Percentiles rank a stretch among this genome's conserved stretches.
Conservation (phyloP, 2,113 vertebrate genomes). For the Symphodus melops region DNA sequence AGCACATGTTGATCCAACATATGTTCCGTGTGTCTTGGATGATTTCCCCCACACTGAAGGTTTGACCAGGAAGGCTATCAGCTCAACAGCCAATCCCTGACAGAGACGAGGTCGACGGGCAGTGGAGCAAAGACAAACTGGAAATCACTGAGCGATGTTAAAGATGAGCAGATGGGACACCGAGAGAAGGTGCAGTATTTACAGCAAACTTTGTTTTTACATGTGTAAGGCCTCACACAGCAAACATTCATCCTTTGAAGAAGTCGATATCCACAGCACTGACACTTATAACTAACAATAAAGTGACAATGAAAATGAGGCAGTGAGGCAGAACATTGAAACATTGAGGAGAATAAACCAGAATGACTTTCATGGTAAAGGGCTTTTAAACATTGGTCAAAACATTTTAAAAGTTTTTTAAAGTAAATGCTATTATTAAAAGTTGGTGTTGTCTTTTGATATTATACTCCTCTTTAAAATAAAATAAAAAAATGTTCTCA, state of each 20-base stretch:
- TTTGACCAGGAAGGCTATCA: conserved; percentile 87
- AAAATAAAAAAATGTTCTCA: background rate
- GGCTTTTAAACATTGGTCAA: too few relatives aligned
- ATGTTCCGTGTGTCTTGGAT: conserved; percentile 12
- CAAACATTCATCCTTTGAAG: background rate
- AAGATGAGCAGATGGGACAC: conserved; percentile 88
- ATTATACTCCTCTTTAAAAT: too few relatives aligned
- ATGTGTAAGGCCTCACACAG: background rate
- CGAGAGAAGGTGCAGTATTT: conserved; percentile 87
- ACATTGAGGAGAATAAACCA: background rate
- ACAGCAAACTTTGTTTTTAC: conserved; percentile 1
- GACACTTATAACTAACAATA: background rate
- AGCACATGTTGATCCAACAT: conserved; percentile 1
- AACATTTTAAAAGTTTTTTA: too few relatives aligned
- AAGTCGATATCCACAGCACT: background rate
- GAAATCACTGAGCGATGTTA: conserved; percentile 88
- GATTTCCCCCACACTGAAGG: conserved; percentile 74
- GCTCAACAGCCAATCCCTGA: conserved; percentile 86
- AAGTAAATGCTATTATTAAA: too few relatives aligned
- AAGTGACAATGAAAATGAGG: background rate
- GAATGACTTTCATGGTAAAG: background rate
- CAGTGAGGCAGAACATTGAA: background rate
- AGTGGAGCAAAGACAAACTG: conserved; percentile 82
- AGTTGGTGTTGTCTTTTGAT: too few relatives aligned
- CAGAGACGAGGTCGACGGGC: conserved; percentile 72